Conservation (phyloP, 2,888 invertebrate genomes). For the Portevinia maculata region DNA sequence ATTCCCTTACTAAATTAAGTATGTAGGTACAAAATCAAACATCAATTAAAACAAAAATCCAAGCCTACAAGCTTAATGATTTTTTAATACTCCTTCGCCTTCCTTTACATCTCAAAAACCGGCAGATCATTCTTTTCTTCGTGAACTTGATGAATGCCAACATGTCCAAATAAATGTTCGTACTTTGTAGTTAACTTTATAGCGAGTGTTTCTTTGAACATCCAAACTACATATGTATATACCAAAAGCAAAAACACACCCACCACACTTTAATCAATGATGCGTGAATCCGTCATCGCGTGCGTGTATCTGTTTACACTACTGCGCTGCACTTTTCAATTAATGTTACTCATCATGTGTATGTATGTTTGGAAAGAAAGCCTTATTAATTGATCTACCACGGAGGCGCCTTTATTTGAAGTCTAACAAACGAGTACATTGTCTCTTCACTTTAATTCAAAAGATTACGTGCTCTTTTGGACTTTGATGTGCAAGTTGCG, state of each 20-base stretch:
- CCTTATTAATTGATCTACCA: neutral
- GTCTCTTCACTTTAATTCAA: neutral
- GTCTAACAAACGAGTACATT: conserved; percentile 21
- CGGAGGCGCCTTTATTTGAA: conserved; percentile 31
- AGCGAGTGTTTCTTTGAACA: neutral
- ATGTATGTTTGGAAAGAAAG: neutral
- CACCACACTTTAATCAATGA: conserved; percentile 72
- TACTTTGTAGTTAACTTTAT: conserved; percentile 29
- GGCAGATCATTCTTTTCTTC: neutral
- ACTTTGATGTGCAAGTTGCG: conserved; percentile 4
- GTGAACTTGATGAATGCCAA: conserved; percentile 27
- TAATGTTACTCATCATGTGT: conserved; percentile 11
- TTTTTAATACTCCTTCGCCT: neutral
- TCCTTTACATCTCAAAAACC: neutral
- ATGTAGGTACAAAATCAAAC: no score
- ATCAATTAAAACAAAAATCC: neutral
- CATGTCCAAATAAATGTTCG: conserved; percentile 22
- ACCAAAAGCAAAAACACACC: no score
- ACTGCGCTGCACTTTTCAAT: conserved; percentile 16
- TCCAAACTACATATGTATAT: neutral
- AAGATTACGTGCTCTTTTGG: neutral
- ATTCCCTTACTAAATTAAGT: no score
- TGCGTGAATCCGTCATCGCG: conserved; percentile 75
- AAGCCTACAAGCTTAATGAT: conserved; percentile 6
- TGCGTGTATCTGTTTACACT: conserved; percentile 1